phyloP scores from a whole-genome alignment of 2,113 vertebrate species.

The Ctenodactylus gundi region DNA sequence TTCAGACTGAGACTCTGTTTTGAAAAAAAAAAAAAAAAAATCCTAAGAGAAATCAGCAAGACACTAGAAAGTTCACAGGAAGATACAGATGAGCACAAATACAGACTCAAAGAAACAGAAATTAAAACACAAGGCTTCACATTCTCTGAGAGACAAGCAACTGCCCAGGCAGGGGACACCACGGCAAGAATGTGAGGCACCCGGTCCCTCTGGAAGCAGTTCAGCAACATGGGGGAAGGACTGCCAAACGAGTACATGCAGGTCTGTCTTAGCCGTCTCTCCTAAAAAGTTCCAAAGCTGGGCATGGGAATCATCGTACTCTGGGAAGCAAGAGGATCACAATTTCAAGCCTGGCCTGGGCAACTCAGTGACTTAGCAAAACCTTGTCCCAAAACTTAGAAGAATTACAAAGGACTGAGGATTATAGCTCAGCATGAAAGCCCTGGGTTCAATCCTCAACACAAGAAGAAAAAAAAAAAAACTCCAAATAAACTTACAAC shows the following conservation, averaged over 20 bases:
- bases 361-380: not conserved
- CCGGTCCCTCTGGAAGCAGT: no score
- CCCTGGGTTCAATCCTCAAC: not conserved
- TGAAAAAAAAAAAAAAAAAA: no score
- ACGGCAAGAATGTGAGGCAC: not conserved
- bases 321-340: no score
- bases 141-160: rapidly evolving
- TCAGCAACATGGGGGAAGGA: no score
- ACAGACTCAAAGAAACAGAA: not conserved
- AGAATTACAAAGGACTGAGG: not conserved
- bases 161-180: no score
- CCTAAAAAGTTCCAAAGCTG: not conserved
- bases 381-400: not conserved
- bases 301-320: not conserved
- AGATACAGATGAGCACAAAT: not conserved
- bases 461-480: not conserved
- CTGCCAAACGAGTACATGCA: rapidly evolving
- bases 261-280: not conserved
- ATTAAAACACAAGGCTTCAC: not conserved
- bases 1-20: no score
- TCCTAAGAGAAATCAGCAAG: not conserved
- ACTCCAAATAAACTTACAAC: no score
- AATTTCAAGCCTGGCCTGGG: no score
- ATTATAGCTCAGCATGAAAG: no score
- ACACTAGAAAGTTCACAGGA: not conserved